Conservation (phyloP, 1,140 invertebrate genomes). For the Diachasmimorpha longicaudata region DNA sequence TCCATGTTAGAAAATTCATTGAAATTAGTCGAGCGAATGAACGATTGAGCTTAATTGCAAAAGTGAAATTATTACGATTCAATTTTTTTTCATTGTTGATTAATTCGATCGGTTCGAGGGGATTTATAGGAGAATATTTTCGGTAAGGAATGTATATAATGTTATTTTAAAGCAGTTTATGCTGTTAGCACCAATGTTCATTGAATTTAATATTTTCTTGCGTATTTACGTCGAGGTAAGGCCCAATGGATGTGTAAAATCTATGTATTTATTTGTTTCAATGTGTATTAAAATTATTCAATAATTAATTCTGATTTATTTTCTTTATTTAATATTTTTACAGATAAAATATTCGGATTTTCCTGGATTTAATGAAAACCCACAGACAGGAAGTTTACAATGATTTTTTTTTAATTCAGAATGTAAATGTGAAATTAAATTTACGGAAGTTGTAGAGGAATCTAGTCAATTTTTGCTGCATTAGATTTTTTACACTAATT, state of each 20-base stretch:
- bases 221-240: neutral
- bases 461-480: too few species aligned
- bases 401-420: too few species aligned
- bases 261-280: constrained; percentile 5
- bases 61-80: neutral
- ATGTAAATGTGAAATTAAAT: too few species aligned
- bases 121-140: neutral
- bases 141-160: neutral
- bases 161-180: neutral
- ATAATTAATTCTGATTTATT: neutral
- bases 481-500: too few species aligned
- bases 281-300: neutral
- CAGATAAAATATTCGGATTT: neutral
- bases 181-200: constrained; percentile 5
- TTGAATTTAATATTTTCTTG: neutral
- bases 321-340: neutral
- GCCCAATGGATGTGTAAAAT: neutral
- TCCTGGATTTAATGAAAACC: too few species aligned
- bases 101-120: neutral
- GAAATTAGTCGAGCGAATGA: neutral
- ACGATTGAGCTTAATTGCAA: neutral
- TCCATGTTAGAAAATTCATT: neutral
- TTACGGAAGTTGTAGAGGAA: too few species aligned
- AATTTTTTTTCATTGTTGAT: neutral
- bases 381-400: too few species aligned